Evolutionary conservation across 2,888 invertebrate genomes (phyloP).

Genomic region (Tineola bisselliella): DNA sequence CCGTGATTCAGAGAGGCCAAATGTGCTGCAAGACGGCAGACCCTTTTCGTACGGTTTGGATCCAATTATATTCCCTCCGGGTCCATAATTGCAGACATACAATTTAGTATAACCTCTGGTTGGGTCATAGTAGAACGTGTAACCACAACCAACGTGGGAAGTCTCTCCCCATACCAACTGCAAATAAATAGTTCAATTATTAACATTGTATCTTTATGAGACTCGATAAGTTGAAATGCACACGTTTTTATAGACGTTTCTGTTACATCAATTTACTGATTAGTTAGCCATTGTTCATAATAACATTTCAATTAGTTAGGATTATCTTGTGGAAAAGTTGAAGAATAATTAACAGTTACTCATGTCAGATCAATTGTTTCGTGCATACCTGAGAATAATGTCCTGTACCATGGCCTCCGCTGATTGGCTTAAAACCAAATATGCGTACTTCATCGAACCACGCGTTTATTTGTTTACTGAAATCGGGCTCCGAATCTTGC

Average conservation of each 20-base stretch:
- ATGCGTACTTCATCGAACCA: conserved; percentile 85
- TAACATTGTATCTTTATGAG: neutral
- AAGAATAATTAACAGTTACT: neutral
- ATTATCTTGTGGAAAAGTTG: neutral
- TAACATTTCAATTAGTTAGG: neutral
- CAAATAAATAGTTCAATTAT: conserved; percentile 20
- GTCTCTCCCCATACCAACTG: conserved; percentile 91
- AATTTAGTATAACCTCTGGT: conserved; percentile 79
- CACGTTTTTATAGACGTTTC: neutral
- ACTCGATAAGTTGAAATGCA: neutral
- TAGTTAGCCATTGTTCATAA: neutral
- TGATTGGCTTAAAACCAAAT: conserved; percentile 70
- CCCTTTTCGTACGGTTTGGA: conserved; percentile 80
- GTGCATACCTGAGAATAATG: conserved; percentile 88
- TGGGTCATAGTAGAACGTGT: conserved; percentile 81
- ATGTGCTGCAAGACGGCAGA: conserved; percentile 74
- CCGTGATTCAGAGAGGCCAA: conserved; percentile 75
- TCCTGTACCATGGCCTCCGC: conserved; percentile 76
- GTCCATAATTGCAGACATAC: conserved; percentile 88
- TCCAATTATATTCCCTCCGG: conserved; percentile 82
- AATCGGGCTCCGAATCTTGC: conserved; percentile 74
- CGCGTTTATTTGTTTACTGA: conserved; percentile 76
- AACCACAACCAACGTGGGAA: conserved; percentile 87
- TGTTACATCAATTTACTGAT: neutral
- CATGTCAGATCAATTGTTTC: neutral